phyloP scores from a whole-genome alignment of 1,140 invertebrate species.

The Bombus vancouverensis region DNA sequence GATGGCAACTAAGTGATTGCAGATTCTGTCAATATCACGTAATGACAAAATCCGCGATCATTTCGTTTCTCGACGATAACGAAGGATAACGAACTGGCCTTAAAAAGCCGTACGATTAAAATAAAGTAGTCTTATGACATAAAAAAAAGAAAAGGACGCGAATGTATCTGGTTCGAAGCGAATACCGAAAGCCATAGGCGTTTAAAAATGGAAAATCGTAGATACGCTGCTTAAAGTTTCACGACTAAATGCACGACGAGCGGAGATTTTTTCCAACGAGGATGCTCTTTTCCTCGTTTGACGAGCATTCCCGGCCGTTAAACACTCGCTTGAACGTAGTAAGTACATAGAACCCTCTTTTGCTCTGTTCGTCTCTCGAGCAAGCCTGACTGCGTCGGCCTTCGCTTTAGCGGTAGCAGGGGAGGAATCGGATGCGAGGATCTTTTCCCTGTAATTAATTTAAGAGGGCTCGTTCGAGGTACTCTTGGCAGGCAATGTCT shows the following conservation, averaged over 20 bases:
- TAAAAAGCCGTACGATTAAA: too few species aligned
- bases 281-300: slow-evolving; percentile 69
- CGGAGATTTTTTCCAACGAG: slow-evolving; percentile 59
- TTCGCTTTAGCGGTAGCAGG: slow-evolving; percentile 35
- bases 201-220: not conserved
- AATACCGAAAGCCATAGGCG: too few species aligned
- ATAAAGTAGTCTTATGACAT: too few species aligned
- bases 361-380: slow-evolving; percentile 59
- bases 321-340: slow-evolving; percentile 68
- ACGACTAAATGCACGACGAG: slow-evolving; percentile 53
- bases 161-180: too few species aligned
- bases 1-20: too few species aligned
- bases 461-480: slow-evolving; percentile 76
- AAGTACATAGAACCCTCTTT: slow-evolving; percentile 55
- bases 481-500: slow-evolving; percentile 54
- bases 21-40: too few species aligned
- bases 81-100: too few species aligned
- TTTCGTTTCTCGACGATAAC: too few species aligned
- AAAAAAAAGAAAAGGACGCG: too few species aligned
- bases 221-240: slow-evolving; percentile 67
- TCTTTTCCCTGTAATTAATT: slow-evolving; percentile 80
- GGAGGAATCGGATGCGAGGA: slow-evolving; percentile 71
- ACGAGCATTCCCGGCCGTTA: slow-evolving; percentile 71
- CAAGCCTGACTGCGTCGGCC: slow-evolving; percentile 40
- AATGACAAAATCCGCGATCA: too few species aligned